phyloP scores from a whole-genome alignment of 2,888 invertebrate genomes.

The Alitta virens region DNA sequence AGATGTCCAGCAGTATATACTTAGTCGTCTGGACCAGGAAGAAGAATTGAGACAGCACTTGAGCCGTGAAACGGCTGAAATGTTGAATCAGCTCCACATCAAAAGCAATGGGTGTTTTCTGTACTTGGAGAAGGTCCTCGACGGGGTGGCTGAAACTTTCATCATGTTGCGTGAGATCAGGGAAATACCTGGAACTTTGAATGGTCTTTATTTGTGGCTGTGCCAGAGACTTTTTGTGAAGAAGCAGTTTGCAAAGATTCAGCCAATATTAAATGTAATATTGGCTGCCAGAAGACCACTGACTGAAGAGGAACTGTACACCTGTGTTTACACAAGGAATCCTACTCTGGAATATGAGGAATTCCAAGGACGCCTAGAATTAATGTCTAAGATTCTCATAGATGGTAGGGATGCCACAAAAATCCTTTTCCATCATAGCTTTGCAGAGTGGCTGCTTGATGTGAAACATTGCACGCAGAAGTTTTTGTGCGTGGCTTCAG shows the following conservation, averaged over 20 bases:
- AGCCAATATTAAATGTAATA: slow-evolving; percentile 74
- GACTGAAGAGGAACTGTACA: slow-evolving; percentile 71
- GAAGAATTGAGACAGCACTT: slow-evolving; percentile 84
- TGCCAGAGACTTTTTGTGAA: slow-evolving; percentile 89
- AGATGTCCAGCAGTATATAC: slow-evolving; percentile 92
- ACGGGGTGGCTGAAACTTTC: slow-evolving; percentile 89
- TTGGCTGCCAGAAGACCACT: slow-evolving; percentile 84
- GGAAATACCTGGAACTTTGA: slow-evolving; percentile 91
- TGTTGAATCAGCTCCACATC: slow-evolving; percentile 89
- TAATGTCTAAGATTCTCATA: slow-evolving; percentile 62
- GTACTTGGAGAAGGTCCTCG: slow-evolving; percentile 60
- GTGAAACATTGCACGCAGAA: slow-evolving; percentile 97
- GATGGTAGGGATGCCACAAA: slow-evolving; percentile 68
- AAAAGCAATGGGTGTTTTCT: slow-evolving; percentile 80
- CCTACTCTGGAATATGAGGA: slow-evolving; percentile 63
- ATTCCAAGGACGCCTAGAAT: slow-evolving; percentile 41
- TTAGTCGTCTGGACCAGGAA: slow-evolving; percentile 80
- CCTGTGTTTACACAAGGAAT: slow-evolving; percentile 78
- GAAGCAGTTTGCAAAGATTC: slow-evolving; percentile 76
- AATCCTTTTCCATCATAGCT: slow-evolving; percentile 87
- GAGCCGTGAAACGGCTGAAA: slow-evolving; percentile 87
- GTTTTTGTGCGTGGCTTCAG: slow-evolving; percentile 73
- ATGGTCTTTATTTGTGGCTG: slow-evolving; percentile 91
- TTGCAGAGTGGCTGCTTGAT: slow-evolving; percentile 91
- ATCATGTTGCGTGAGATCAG: slow-evolving; percentile 84